Base-by-base conservation (phyloP, 2,797 vertebrate genomes). In the Anomalospiza imberbis region DNA sequence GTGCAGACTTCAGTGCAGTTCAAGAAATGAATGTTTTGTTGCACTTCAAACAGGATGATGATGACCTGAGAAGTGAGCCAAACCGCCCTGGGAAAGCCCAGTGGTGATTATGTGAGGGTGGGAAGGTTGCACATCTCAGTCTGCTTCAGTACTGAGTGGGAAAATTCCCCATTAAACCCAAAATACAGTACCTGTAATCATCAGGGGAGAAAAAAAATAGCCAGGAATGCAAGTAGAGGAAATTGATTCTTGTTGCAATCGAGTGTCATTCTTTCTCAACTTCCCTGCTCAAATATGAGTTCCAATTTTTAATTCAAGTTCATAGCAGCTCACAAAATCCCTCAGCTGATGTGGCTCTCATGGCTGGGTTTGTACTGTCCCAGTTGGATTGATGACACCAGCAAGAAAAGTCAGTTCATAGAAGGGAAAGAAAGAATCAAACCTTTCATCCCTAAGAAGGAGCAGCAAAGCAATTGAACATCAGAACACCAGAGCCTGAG, bases 131-230 rank as follows among this genome's bases (percentile, higher is more conserved):
- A 88, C 20, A 67, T 85, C 67, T 31, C 50, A 74, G 19, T 16
- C 36, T 80, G 32, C 63, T 83, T 55, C 85, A 74, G 45, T 50
- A 36, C 25, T 34, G n/a, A 70, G 57, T 89, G 85, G 68, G 89
- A 91, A 94, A 96, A 85, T 24, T 62, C 72, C 79, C 65, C 77
- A 29, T 89, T 84, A 95, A 94, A 85, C 50, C 73, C 51, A 17
- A 75, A 92, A 57, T 36, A 54, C 26, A 67, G 50, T 17, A 93
- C 73, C 82, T 90, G 66, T 10, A 90, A 81, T 47, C 50, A 62
- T 40, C 79, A 78, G 32, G 77, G 68, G 68, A 95, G 32, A 80
- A 29, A 50, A 90, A 82, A 89, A 88, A 50, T 3, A 74, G 34
- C 42, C 72, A 72, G 61, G 54, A 91, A 67, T 7, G 25, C 42